Evolutionary conservation across 2,797 vertebrate species (phyloP), one percentile per base, ranked within the genome.

Genomic region (Dryobates pubescens): DNA sequence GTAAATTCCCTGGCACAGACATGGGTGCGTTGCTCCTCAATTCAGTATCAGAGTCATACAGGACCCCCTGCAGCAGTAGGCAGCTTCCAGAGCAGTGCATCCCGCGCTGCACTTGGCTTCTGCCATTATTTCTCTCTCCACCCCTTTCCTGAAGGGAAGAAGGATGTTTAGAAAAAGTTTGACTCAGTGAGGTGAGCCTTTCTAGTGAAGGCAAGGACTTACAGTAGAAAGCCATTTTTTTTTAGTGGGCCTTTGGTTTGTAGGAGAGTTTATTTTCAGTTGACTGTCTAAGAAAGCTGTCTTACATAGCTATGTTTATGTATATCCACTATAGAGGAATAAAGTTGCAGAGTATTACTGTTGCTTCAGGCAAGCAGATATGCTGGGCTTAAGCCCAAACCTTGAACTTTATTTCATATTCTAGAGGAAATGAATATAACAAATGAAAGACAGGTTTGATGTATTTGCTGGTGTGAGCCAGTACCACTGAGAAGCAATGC

Each of bases 21-120:
- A 0, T 0, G 5, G 29, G 1, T 3, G 0, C 1, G 41, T 7
- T 29, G 9, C 34, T 49, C 6, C 18, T 54, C 12, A 3, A 9
- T 7, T 43, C 19, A 0, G 6, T 30, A 0, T 1, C 2, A 0
- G 27, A 5, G 3, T 8, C 10, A 1, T 14, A 6, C 18, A 7
- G 29, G 5, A 13, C 5, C 14, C 3, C 23, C 5, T 27, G 43
- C 27, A n/a, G 56, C 56, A 23, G 34, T 4, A 0, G 16, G 38
- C 23, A 13, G 19, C 10, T 53, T 62, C 36, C 18, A 3, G 22
- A 29, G 53, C 51, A n/a, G 6, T 2, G 5, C 6, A 1, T 23
- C 27, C 17, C 15, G 16, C 30, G 6, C 58, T 18, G 5, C 2
- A 2, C 13, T 9, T 27, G 30, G 10, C 32, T 80, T 47, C 54